phyloP scores from a whole-genome alignment of 2,113 vertebrate genomes.

The Petrocephalus microphthalmus region DNA sequence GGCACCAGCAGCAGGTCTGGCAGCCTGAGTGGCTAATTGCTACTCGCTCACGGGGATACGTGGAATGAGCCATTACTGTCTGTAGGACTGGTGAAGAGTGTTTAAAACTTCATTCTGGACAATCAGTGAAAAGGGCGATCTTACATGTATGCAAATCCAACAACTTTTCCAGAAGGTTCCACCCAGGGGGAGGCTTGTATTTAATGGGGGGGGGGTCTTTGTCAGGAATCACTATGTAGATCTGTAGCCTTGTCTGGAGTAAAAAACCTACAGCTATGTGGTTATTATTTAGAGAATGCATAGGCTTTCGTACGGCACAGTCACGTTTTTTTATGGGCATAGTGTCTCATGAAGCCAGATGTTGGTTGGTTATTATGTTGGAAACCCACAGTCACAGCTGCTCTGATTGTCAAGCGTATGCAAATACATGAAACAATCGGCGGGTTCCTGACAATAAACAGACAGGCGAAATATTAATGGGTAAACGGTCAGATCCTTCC shows the following conservation, averaged over 20 bases:
- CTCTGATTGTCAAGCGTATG: background rate
- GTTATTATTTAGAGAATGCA: background rate
- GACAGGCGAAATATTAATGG: slow-evolving; percentile 18
- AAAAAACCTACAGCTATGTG: background rate
- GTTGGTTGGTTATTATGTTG: background rate
- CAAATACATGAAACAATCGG: background rate
- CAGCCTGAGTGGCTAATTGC: slow-evolving; percentile 34
- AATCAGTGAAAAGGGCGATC: background rate
- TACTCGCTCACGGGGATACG: slow-evolving; percentile 4
- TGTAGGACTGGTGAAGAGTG: background rate
- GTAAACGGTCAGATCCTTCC: background rate
- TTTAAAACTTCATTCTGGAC: background rate
- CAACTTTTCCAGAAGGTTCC: background rate
- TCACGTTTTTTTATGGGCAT: background rate
- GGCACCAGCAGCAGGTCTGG: slow-evolving; percentile 5
- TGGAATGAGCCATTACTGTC: slow-evolving; percentile 3
- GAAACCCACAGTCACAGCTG: background rate
- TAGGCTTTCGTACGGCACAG: background rate
- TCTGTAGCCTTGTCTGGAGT: background rate
- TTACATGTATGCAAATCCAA: background rate
- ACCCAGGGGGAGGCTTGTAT: background rate
- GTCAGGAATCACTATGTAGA: background rate
- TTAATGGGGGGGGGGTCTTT: background rate
- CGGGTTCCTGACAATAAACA: background rate
- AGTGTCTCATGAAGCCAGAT: background rate